These are phyloP conservation scores for Xiphophorus birchmanni DNA, from an alignment of 2,797 vertebrate genomes.

Conservation along the genomic window DNA sequence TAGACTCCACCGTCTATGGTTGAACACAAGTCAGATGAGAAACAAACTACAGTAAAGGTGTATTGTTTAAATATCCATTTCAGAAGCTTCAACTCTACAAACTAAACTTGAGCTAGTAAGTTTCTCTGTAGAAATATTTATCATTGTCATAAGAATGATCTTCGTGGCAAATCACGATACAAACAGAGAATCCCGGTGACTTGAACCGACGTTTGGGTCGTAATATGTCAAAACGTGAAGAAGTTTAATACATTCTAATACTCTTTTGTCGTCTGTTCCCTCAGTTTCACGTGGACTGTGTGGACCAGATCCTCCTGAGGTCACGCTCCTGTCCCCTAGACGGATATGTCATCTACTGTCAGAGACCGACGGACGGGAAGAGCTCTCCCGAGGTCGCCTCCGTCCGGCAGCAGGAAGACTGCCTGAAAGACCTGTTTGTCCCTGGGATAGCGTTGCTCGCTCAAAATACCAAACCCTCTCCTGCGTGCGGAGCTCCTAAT, in stretches of 20 bases:
- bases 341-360: conserved; percentile 75
- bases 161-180: too few species aligned
- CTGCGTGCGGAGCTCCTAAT: conserved; percentile 9
- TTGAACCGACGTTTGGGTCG: too few species aligned
- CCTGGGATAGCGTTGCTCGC: conserved; percentile 70
- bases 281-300: conserved; percentile 82
- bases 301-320: conserved; percentile 73
- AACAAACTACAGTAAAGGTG: too few species aligned
- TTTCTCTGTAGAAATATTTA: too few species aligned
- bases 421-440: conserved; percentile 66
- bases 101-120: too few species aligned
- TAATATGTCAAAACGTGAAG: background rate
- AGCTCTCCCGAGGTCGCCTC: conserved; percentile 22
- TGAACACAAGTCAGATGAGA: background rate
- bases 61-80: too few species aligned
- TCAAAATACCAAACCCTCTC: conserved; percentile 14
- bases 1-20: background rate
- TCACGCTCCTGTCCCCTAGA: conserved; percentile 81
- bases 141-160: too few species aligned
- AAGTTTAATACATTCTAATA: background rate
- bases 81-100: too few species aligned
- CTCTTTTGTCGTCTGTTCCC: background rate
- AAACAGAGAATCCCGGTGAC: too few species aligned
- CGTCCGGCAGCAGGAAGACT: conserved; percentile 37
- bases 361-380: conserved; percentile 45